A percentile compares a stretch with the other conserved stretches of the same genome.
These are phyloP conservation scores for Drosophila willistoni DNA, from an alignment of 1,140 invertebrate species.

Conservation along the genomic window DNA sequence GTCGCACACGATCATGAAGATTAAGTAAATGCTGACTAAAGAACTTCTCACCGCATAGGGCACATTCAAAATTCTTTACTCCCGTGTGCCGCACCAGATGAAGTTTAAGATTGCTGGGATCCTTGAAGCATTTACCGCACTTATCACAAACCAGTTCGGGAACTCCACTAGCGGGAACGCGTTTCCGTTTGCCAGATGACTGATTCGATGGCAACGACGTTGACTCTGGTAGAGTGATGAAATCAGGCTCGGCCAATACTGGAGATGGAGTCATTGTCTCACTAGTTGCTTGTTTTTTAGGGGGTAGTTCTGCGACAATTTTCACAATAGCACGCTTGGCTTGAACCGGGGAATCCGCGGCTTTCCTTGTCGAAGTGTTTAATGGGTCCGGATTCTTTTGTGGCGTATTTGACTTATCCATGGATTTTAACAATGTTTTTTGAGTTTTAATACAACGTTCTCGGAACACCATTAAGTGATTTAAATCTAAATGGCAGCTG, in stretches of 20 bases:
- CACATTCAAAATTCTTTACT: slow-evolving; percentile 34
- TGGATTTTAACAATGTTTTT: slow-evolving; percentile 3
- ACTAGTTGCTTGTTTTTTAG: too few relatives aligned
- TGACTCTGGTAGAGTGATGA: not conserved
- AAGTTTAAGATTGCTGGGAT: slow-evolving; percentile 30
- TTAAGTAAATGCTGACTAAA: slow-evolving; percentile 31
- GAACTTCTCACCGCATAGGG: slow-evolving; percentile 23
- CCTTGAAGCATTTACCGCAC: slow-evolving; percentile 42
- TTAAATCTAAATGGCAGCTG: slow-evolving; percentile 41
- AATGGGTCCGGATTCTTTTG: not conserved
- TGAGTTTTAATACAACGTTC: slow-evolving; percentile 40
- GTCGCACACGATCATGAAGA: slow-evolving; percentile 37
- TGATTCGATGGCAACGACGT: not conserved
- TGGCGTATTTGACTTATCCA: not conserved
- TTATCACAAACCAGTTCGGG: slow-evolving; percentile 20
- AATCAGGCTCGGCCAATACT: not conserved
- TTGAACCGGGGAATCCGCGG: not conserved
- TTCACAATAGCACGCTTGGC: not conserved
- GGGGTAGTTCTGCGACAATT: too few relatives aligned
- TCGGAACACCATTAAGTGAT: slow-evolving; percentile 31
- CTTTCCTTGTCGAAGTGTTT: not conserved
- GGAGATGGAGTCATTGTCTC: not conserved
- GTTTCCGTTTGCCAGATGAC: not conserved
- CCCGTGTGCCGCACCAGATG: slow-evolving; percentile 43
- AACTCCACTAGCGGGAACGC: too few relatives aligned